Conservation (phyloP, 2,113 vertebrate species). For the Polypterus senegalus region DNA sequence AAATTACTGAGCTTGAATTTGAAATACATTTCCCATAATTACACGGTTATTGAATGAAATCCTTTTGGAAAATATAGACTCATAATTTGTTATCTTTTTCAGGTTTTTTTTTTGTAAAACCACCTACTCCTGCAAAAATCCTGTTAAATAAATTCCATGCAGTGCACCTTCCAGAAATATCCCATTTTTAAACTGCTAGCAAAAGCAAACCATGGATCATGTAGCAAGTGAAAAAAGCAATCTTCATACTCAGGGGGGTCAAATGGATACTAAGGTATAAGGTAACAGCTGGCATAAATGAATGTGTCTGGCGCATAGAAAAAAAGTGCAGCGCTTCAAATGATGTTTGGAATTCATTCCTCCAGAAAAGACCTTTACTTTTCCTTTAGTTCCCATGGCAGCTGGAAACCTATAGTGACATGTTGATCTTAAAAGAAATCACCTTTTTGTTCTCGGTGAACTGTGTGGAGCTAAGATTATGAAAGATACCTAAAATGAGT, state of each 20-base stretch:
- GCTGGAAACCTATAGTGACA: slow-evolving; percentile 16
- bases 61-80: too few species aligned
- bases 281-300: neutral
- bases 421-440: slow-evolving; percentile 17
- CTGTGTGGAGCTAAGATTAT: neutral
- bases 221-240: neutral
- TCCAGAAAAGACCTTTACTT: slow-evolving; percentile 22
- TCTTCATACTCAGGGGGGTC: neutral
- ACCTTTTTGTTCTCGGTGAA: slow-evolving; percentile 12
- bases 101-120: too few species aligned
- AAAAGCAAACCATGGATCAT: slow-evolving; percentile 2
- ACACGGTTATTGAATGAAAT: too few species aligned
- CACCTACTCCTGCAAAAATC: too few species aligned
- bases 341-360: slow-evolving; percentile 22
- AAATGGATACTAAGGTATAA: slow-evolving; percentile 5
- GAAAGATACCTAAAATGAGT: too few species aligned
- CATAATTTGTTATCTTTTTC: too few species aligned
- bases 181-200: slow-evolving; percentile 2
- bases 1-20: too few species aligned
- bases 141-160: too few species aligned
- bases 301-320: slow-evolving; percentile 1
- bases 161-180: neutral
- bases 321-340: slow-evolving; percentile 1
- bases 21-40: too few species aligned
- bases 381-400: slow-evolving; percentile 22